These are phyloP conservation scores for Sepiola atlantica DNA, from an alignment of 2,888 invertebrate species.

Conservation along the genomic window DNA sequence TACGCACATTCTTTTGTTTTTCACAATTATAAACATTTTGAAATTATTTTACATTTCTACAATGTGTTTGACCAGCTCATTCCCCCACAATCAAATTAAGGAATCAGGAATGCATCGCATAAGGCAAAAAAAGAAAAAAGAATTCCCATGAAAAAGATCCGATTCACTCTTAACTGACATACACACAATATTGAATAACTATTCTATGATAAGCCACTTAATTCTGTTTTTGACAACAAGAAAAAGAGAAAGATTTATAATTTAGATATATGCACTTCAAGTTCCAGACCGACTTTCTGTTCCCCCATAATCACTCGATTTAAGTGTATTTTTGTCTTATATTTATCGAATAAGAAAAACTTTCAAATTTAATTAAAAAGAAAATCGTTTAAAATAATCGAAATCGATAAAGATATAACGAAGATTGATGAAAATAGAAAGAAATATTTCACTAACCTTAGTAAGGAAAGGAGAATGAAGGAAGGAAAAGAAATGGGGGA, in stretches of 20 bases:
- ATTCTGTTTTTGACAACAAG: conserved; percentile 41
- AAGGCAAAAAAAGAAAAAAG: no score
- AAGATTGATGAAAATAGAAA: not conserved
- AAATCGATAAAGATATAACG: not conserved
- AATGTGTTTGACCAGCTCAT: not conserved
- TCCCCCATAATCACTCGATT: not conserved
- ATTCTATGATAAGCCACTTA: conserved; percentile 34
- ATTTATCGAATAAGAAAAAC: not conserved
- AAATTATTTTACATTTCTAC: not conserved
- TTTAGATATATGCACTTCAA: not conserved
- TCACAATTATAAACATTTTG: not conserved
- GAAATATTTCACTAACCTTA: not conserved
- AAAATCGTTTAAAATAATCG: not conserved
- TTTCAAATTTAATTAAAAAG: not conserved
- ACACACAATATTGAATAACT: not conserved
- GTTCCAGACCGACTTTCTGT: not conserved
- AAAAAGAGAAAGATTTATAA: not conserved
- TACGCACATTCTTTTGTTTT: not conserved
- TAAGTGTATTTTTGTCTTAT: not conserved
- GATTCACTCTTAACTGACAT: not conserved
- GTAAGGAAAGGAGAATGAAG: not conserved
- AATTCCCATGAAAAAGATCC: not conserved
- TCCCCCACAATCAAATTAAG: not conserved
- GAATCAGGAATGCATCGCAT: not conserved
- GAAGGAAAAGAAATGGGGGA: not conserved